Conservation (phyloP, 1,140 invertebrate species). For the Drosophila triauraria region DNA sequence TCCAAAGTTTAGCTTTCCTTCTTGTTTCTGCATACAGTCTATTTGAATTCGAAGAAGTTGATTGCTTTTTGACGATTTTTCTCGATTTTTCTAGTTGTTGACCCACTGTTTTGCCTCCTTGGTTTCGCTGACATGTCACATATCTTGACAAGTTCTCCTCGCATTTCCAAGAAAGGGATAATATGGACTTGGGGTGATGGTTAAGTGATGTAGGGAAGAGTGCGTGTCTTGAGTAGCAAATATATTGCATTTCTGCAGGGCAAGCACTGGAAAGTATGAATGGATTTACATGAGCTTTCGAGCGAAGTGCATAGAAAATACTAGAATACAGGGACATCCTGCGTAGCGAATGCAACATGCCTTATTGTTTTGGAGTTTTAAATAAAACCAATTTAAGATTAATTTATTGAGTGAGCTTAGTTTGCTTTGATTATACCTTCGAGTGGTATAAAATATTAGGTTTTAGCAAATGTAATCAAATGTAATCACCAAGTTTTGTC, state of each 20-base stretch:
- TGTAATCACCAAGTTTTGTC: no score
- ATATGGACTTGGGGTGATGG: neutral
- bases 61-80: neutral
- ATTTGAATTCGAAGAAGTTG: no score
- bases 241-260: slow-evolving; percentile 47
- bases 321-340: no score
- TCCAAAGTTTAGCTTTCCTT: no score
- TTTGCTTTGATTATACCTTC: no score
- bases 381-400: no score
- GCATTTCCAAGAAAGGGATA: neutral
- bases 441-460: no score
- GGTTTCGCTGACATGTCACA: slow-evolving; percentile 12
- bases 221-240: slow-evolving; percentile 43
- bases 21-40: no score
- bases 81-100: neutral
- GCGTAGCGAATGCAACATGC: no score
- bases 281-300: slow-evolving; percentile 17
- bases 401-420: no score
- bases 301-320: neutral
- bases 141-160: slow-evolving; percentile 19
- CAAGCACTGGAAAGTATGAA: slow-evolving; percentile 57
- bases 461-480: no score
- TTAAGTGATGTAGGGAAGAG: neutral
- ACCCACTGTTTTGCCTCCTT: neutral
- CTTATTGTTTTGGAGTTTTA: no score